Percentiles rank a stretch among this genome's conserved stretches.
These are phyloP conservation scores for Noctilio leporinus DNA, from an alignment of 2,113 vertebrate genomes.

Conservation along the genomic window DNA sequence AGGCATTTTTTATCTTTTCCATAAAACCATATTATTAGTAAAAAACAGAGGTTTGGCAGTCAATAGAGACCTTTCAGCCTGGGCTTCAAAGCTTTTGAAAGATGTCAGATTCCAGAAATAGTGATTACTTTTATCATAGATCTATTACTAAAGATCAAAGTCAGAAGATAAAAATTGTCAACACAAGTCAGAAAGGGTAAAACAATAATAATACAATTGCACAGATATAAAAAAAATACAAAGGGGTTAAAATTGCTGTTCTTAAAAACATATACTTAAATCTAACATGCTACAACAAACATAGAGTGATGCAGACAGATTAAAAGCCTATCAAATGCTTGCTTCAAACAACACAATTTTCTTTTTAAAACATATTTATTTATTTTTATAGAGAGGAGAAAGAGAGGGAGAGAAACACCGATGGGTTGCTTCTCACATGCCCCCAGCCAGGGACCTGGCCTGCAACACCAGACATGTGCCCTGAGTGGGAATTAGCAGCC, in stretches of 20 bases:
- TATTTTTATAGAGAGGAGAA: too few relatives aligned
- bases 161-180: constrained; percentile 39
- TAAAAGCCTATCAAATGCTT: not conserved
- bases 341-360: not conserved
- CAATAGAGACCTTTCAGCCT: constrained; percentile 28
- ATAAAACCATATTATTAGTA: constrained; percentile 43
- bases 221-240: constrained; percentile 34
- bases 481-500: too few relatives aligned
- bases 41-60: constrained; percentile 48
- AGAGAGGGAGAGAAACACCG: too few relatives aligned
- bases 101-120: constrained; percentile 47
- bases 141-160: constrained; percentile 53
- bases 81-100: constrained; percentile 50
- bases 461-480: too few relatives aligned
- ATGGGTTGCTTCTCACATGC: too few relatives aligned
- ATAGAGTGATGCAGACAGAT: not conserved
- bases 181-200: constrained; percentile 34
- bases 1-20: constrained; percentile 47
- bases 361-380: not conserved
- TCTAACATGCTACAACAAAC: not conserved
- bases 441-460: too few relatives aligned
- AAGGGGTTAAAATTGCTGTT: not conserved
- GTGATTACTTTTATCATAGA: constrained; percentile 58
- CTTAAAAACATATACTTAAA: constrained; percentile 12
- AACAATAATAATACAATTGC: constrained; percentile 12